phyloP scores from a whole-genome alignment of 2,113 vertebrate genomes.

The Brachionichthys hirsutus region DNA sequence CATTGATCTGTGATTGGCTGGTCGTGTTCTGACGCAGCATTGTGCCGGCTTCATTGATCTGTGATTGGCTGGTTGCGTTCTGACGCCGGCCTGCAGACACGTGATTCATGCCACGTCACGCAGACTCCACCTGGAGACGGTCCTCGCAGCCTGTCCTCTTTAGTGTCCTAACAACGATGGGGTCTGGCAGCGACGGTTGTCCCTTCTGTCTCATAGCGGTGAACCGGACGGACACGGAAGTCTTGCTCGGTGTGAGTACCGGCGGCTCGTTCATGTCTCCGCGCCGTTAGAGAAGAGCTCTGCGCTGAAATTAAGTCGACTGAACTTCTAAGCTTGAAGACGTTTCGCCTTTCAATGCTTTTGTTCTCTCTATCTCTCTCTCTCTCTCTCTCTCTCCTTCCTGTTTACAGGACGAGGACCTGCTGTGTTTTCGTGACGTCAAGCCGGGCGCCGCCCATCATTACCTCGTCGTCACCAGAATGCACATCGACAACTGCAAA shows the following conservation, averaged over 20 bases:
- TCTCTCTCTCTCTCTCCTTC: no score
- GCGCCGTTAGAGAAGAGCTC: background rate
- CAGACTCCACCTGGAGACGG: no score
- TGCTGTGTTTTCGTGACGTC: constrained; percentile 83
- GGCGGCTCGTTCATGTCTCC: background rate
- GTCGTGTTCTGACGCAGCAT: no score
- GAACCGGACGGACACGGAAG: constrained; percentile 64
- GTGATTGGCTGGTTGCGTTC: background rate
- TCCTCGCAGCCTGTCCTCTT: no score
- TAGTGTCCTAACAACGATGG: no score
- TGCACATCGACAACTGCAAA: constrained; percentile 81
- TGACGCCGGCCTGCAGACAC: background rate
- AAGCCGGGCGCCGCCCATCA: constrained; percentile 81
- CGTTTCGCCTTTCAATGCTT: no score
- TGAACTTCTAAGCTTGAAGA: no score
- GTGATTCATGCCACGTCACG: background rate
- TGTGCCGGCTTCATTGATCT: constrained; percentile 2
- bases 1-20: no score
- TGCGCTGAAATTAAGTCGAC: no score
- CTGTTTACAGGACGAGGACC: constrained; percentile 74
- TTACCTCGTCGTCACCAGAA: constrained; percentile 83
- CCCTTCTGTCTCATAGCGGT: constrained; percentile 81
- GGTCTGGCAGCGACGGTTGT: constrained; percentile 50
- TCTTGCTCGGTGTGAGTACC: constrained; percentile 67
- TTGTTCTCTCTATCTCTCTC: no score